Conservation (phyloP, 2,113 vertebrate genomes). For the Antidorcas marsupialis region DNA sequence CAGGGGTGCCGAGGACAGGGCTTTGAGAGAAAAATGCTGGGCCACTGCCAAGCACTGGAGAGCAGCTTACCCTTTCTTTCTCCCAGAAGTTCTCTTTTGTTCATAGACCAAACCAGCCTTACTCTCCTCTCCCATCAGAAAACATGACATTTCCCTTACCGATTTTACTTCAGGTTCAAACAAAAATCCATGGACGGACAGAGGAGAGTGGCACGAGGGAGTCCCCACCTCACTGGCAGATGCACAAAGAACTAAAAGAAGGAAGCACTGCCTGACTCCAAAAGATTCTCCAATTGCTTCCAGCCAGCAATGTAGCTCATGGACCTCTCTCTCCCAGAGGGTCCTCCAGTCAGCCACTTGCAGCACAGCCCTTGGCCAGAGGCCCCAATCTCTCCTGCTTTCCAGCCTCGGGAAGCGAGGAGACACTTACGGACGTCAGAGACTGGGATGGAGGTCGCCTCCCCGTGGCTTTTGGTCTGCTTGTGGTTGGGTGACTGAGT, state of each 20-base stretch:
- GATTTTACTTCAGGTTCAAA: slow-evolving; percentile 26
- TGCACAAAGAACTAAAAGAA: slow-evolving; percentile 5
- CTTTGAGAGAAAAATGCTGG: background rate
- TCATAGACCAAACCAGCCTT: background rate
- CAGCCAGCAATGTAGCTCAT: background rate
- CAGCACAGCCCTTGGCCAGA: background rate
- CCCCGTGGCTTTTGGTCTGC: slow-evolving; percentile 93
- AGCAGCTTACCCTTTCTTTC: background rate
- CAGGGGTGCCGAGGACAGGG: background rate
- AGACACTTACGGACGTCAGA: slow-evolving; percentile 90
- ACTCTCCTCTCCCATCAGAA: background rate
- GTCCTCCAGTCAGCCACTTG: background rate
- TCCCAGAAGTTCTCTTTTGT: background rate
- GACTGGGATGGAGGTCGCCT: slow-evolving; percentile 96
- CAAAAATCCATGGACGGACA: background rate
- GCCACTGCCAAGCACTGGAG: background rate
- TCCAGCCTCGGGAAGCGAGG: background rate
- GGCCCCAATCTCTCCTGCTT: background rate
- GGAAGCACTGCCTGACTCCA: background rate
- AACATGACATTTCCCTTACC: background rate
- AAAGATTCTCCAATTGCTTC: background rate
- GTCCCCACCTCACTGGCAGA: background rate
- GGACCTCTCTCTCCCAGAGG: background rate
- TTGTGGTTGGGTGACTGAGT: slow-evolving; percentile 94
- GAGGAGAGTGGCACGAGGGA: background rate